These are phyloP conservation scores for Mesoclemmys tuberculata DNA, from an alignment of 2,113 vertebrate species.

Conservation along the genomic window DNA sequence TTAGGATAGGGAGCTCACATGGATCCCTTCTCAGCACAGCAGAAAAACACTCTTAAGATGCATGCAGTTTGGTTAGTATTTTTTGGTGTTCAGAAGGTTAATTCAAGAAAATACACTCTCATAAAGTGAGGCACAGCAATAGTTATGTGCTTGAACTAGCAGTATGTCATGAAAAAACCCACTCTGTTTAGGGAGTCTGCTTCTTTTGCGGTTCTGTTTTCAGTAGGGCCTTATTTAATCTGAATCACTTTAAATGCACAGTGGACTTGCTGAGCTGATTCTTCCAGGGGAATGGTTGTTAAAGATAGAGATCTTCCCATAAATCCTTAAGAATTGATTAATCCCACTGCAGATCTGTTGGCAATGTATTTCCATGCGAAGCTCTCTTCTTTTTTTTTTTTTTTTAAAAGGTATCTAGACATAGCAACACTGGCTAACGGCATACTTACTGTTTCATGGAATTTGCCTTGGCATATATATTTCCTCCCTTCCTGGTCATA, in stretches of 20 bases:
- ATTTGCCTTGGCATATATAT: conserved; percentile 17
- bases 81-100: not conserved
- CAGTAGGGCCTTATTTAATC: not conserved
- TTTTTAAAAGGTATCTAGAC: not conserved
- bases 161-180: not conserved
- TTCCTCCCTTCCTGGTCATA: not conserved
- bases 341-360: not conserved
- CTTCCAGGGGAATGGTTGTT: not conserved
- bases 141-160: not conserved
- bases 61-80: fast-evolving
- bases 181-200: not conserved
- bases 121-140: not conserved
- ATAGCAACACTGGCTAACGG: not conserved
- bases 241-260: not conserved
- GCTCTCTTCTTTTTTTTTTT: not conserved
- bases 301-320: not conserved
- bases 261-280: not conserved
- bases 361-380: not conserved
- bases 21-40: not conserved
- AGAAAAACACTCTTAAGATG: not conserved
- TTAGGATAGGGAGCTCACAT: not conserved
- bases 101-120: not conserved
- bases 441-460: not conserved
- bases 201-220: not conserved
- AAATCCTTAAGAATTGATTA: not conserved